Base-by-base conservation (phyloP, 2,113 vertebrate species). In the Corvus hawaiiensis region DNA sequence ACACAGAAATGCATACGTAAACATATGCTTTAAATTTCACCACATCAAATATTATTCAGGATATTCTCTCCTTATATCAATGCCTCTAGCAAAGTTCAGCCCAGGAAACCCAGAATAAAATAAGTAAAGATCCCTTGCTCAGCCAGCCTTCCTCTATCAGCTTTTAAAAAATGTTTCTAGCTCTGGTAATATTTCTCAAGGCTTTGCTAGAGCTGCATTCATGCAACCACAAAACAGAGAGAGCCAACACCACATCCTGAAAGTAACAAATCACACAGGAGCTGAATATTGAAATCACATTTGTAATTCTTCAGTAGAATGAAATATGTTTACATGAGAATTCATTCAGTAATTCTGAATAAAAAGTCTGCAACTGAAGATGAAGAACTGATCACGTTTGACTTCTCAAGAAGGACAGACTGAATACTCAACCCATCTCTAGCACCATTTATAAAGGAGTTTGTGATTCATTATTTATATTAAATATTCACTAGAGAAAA, bases 61-160 rank as follows among this genome's bases (percentile, higher is more conserved):
- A 48, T 91, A 89, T 87, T 89, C 87, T 87, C 55, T 84, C 71
- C 91, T 83, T 76, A 46, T 87, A 73, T 79, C 59, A 85, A 91
- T 55, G 84, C 89, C 81, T 96, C 59, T 14, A 66, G 93, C 69
- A 87, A 91, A 33, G 69, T 64, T 93, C 67, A 82, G 82, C 75
- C 76, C 14, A 33, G 58, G 58, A 85, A 87, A 80, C 24, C 43
- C 72, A 86, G 44, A 90, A 87, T 2, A 85, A n/a, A 88, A 59
- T 28, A 58, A 30, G 24, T 71, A 71, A 91, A 76, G 51, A 89
- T 82, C 63, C 66, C 62, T 89, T 95, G 66, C 37, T 89, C 82
- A 83, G 84, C 37, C 75, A 84, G 37, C 46, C 23, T 39, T 91
- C 37, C 23, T 79, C 55, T 72, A 77, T 55, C 35, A 73, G 68